These are phyloP conservation scores for Cephus runcator DNA, from an alignment of 2,888 invertebrate species.

Conservation along the genomic window DNA sequence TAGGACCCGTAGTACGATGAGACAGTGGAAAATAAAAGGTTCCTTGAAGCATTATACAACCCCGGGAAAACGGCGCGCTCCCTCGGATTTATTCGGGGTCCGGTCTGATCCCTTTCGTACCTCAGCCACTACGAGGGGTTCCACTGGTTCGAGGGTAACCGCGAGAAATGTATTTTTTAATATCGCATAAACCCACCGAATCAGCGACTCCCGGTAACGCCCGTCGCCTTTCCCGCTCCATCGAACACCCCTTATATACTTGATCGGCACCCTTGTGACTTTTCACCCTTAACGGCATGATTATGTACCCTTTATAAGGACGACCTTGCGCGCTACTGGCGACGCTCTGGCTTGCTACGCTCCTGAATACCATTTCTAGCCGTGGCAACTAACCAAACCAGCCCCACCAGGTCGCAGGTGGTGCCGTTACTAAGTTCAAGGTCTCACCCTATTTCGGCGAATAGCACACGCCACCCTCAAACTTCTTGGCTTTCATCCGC, in stretches of 20 bases:
- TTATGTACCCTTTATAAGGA: not conserved
- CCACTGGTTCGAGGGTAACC: not conserved
- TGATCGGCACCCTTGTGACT: not conserved
- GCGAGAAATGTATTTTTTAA: not conserved
- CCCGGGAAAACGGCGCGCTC: not conserved
- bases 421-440: not conserved
- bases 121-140: not conserved
- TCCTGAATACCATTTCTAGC: not conserved
- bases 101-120: not conserved
- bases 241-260: not conserved
- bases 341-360: not conserved
- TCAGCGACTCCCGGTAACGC: not conserved
- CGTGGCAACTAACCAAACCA: not conserved
- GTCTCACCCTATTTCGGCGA: conserved; percentile 5
- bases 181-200: not conserved
- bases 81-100: not conserved
- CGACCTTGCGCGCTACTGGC: not conserved
- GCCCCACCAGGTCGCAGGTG: not conserved
- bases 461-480: not conserved
- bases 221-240: not conserved
- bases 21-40: not conserved
- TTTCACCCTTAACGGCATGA: not conserved
- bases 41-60: not conserved
- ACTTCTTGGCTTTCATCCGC: not conserved
- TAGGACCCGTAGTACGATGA: not conserved